A percentile compares a stretch with the other conserved stretches of the same genome.
phyloP scores from a whole-genome alignment of 2,113 vertebrate species.

The Helogale parvula region DNA sequence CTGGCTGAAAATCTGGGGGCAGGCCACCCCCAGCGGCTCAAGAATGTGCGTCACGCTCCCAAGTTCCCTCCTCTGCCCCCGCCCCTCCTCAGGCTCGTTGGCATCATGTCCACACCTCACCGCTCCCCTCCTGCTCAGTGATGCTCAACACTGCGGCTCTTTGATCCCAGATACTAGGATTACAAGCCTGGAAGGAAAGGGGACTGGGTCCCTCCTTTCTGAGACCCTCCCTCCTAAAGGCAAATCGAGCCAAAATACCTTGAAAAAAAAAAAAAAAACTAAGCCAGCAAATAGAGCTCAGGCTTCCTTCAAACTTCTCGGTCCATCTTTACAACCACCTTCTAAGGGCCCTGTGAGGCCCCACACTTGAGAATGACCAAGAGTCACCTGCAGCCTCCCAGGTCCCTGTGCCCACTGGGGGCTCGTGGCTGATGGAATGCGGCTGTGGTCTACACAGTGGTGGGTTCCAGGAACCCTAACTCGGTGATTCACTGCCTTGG shows the following conservation, averaged over 20 bases:
- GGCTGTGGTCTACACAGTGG: not conserved
- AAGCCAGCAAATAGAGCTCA: not conserved
- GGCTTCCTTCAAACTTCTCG: not conserved
- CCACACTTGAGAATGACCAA: conserved; percentile 60
- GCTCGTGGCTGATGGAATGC: not conserved
- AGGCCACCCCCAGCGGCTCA: not conserved
- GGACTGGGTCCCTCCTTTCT: not conserved
- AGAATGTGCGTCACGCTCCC: not conserved
- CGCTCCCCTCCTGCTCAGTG: not conserved
- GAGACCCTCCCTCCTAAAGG: not conserved
- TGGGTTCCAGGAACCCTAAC: not conserved
- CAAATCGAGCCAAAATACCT: not conserved
- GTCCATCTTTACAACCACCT: conserved; percentile 42
- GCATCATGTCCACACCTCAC: not conserved
- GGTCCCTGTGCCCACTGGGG: not conserved
- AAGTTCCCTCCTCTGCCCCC: not conserved
- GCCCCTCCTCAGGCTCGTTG: not conserved
- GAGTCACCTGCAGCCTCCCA: not conserved
- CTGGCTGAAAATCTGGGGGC: not conserved
- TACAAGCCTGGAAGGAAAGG: not conserved
- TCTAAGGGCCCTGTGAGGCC: conserved; percentile 54
- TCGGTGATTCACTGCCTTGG: not conserved
- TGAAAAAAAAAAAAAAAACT: not conserved
- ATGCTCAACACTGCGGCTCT: rapidly evolving
- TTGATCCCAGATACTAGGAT: not conserved